Base-by-base conservation (phyloP, 2,888 invertebrate species). In the Tachina fera region DNA sequence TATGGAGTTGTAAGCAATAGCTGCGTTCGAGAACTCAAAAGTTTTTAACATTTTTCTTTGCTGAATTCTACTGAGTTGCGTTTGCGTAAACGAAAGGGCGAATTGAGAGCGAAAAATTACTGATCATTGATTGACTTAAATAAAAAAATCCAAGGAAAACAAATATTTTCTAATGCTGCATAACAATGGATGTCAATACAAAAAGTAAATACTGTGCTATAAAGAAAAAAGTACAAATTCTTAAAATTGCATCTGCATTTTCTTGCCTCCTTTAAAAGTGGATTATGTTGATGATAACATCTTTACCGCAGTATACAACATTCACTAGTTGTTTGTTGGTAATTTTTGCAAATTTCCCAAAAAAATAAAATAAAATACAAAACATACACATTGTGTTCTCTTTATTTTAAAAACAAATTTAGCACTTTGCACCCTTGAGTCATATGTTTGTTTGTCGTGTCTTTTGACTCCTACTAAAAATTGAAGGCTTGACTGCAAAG, bases 391-490 rank as follows among this genome's bases (percentile, higher is more conserved):
- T 79, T 71, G 31, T 63, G 11, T 41, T 49, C 22, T 41, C 8
- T 47, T 31, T 19, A 56, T n/a, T 67, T 13, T 13, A 16, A 60
- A 53, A n/a, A 61, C 45, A 45, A 61, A 39, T 75, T 70, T 61
- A 61, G 56, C 22, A 61, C 31, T 49, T 58, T 65, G 56, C 68
- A 74, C 63, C 63, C 51, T 74, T 41, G 39, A 75, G 68, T 51
- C 77, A 78, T 74, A 16, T 77, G 58, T 63, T 51, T 22, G 68
- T 53, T 53, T 43, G 58, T 81, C 31, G 51, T 53, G 60, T 75
- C 11, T 61, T 61, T 67, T 70, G 68, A 79, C 75, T 76, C 65
- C 79, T 65, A 71, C 79, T 53, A 67, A 80, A 71, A 45, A 80
- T 19, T 16, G 16, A 19, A 53, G 60, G 11, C 45, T 68, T 78